phyloP scores from a whole-genome alignment of 2,113 vertebrate species.

The Phrynosoma platyrhinos region DNA sequence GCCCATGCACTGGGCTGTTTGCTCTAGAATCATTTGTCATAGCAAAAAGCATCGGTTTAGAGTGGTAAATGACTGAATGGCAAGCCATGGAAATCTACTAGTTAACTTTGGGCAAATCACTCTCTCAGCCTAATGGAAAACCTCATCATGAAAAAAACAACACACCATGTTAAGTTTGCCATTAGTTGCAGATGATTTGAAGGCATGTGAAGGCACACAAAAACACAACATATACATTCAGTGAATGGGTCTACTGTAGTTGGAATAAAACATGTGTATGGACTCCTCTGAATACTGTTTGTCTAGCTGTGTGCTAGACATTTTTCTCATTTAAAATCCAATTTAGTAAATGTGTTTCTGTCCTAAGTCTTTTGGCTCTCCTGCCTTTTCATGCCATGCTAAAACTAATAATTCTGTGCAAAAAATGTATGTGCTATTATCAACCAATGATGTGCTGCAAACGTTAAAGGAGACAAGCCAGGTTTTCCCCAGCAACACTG shows the following conservation, averaged over 20 bases:
- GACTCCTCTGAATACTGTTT: not conserved
- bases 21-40: slow-evolving; percentile 11
- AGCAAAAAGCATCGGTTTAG: slow-evolving; percentile 30
- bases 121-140: no score
- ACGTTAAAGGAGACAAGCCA: not conserved
- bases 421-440: not conserved
- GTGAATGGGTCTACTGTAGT: no score
- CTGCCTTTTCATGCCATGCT: not conserved
- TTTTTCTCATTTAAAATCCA: not conserved
- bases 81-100: no score
- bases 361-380: not conserved
- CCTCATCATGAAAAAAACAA: no score
- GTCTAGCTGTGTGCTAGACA: not conserved
- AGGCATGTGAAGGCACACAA: no score
- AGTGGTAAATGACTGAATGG: not conserved
- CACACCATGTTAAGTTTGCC: no score
- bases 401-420: not conserved
- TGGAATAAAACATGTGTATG: not conserved
- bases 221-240: no score
- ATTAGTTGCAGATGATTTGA: no score
- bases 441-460: not conserved
- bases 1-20: accelerated
- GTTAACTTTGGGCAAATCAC: no score
- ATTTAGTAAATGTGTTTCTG: not conserved
- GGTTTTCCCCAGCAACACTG: accelerated